Base-by-base conservation (phyloP, 2,797 vertebrate species). In the Balearica regulorum region DNA sequence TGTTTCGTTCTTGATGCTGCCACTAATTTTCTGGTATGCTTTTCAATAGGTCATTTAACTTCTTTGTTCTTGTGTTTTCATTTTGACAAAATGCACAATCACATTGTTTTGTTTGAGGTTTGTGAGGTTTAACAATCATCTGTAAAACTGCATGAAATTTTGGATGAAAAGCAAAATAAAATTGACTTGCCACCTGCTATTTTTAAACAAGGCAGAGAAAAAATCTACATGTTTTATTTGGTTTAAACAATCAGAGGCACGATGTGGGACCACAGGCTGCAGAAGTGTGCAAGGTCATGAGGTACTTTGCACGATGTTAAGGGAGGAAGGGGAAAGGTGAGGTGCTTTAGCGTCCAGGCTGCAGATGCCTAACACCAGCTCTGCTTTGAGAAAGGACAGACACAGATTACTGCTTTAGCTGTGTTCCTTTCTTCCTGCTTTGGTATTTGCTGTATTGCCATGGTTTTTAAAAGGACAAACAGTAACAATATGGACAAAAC, bases 321-420 rank as follows among this genome's bases (percentile, higher is more conserved):
- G 13, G 15, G 16, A 89, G 22, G 25, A 86, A 83, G 8, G 13
- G 17, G 13, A 77, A 77, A 87, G 9, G 11, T 37, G 7, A 17
- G n/a, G 9, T n/a, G 20, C 14, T 61, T 69, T 61, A n/a, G 5
- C 2, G 2, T n/a, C 21, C 60, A 69, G 46, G 14, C 15, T 82
- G 35, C 49, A 60, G 57, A 51, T 64, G 16, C 57, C 44, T 44
- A 33, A 49, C 13, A 41, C 15, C 20, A 75, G 22, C 41, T 90
- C 71, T 70, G 13, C 44, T 81, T 25, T 49, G 33, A 71, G 29
- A 43, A 83, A 75, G 24, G 26, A 57, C 8, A 41, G 37, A 25
- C 1, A 1, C 9, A 64, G 72, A 43, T 6, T 62, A 44, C 49
- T 54, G 46, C 9, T 75, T 76, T 41, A 25, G 13, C 0, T 0